Conservation (phyloP, 2,113 vertebrate genomes). For the Polypterus bichir region DNA sequence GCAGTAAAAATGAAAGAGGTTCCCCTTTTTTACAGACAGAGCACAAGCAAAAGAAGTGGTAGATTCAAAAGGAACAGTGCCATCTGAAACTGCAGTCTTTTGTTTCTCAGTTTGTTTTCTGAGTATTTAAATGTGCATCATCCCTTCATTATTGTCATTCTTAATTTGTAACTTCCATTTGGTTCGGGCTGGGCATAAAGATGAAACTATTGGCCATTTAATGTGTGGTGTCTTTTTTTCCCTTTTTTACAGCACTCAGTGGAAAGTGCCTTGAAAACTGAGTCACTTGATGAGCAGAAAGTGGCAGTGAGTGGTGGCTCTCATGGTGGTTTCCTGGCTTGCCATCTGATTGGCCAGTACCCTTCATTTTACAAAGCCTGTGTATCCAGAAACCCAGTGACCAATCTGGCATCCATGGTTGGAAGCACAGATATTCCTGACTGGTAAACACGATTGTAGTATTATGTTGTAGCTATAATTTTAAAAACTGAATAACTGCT, state of each 20-base stretch:
- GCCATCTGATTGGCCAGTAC: slow-evolving; percentile 87
- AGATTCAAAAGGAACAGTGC: too few species aligned
- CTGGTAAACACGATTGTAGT: slow-evolving; percentile 54
- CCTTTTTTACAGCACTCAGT: slow-evolving; percentile 56
- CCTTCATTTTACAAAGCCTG: slow-evolving; percentile 74
- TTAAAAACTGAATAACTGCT: too few species aligned
- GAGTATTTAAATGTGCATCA: too few species aligned
- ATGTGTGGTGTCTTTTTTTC: background rate
- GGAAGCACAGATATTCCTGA: slow-evolving; percentile 83
- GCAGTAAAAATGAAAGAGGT: too few species aligned
- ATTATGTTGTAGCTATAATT: background rate
- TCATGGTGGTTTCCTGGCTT: slow-evolving; percentile 84
- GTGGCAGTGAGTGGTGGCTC: slow-evolving; percentile 75
- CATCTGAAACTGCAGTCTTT: too few species aligned
- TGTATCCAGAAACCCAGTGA: slow-evolving; percentile 74
- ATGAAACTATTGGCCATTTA: too few species aligned
- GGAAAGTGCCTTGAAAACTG: slow-evolving; percentile 59
- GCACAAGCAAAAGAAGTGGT: too few species aligned
- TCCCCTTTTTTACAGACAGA: too few species aligned
- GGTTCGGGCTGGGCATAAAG: too few species aligned
- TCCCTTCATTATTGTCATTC: too few species aligned
- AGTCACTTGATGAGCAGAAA: slow-evolving; percentile 44
- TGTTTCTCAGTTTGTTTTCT: too few species aligned
- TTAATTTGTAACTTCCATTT: too few species aligned
- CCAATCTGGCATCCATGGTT: slow-evolving; percentile 79